Evolutionary conservation across 2,797 vertebrate genomes (phyloP), one percentile per base, ranked within the genome.

Genomic region (Silurus lanzhouensis): DNA sequence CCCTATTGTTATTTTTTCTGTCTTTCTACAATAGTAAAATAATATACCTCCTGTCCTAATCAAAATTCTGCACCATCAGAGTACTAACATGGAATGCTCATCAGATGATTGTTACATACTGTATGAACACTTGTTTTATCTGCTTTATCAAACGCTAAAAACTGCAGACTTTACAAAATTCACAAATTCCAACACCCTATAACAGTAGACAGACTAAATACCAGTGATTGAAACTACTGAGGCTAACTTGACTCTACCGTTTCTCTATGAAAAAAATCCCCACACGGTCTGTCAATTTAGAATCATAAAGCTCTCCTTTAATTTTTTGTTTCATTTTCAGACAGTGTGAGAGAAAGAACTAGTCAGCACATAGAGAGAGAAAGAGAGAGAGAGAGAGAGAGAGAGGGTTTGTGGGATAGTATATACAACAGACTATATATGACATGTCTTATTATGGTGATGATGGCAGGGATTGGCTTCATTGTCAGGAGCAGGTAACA

Each of bases 401-500:
- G 48, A 46, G 82, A 86, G 75, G 82, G 64, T 76, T 84, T 84
- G 74, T 84, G 46, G 68, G 75, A 75, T 57, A 82, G 83, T 72
- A 48, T 93, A 91, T 94, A 92, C 91, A 91, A 90, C 90, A 90
- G 92, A 91, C 91, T 92, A 93, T 92, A 92, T 93, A 91, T 91
- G 90, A 91, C 77, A 84, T 92, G 92, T 88, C 87, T 88, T 88
- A 89, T 89, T 90, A 94, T 93, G 91, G 92, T 87, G 87, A 91
- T 94, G 94, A 94, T 92, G 93, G 93, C 90, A 89, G 89, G 91
- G 90, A 90, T 86, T 82, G 88, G 87, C 91, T 93, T 92, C 92
- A 92, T 94, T 95, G 94, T 94, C 94, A 93, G 77, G 93, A 89
- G 92, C 89, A 93, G 91, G 92, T 95, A 95, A 95, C 92, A 93